These are phyloP conservation scores for Pipistrellus pipistrellus DNA, from an alignment of 2,797 vertebrate genomes.

Conservation along the genomic window DNA sequence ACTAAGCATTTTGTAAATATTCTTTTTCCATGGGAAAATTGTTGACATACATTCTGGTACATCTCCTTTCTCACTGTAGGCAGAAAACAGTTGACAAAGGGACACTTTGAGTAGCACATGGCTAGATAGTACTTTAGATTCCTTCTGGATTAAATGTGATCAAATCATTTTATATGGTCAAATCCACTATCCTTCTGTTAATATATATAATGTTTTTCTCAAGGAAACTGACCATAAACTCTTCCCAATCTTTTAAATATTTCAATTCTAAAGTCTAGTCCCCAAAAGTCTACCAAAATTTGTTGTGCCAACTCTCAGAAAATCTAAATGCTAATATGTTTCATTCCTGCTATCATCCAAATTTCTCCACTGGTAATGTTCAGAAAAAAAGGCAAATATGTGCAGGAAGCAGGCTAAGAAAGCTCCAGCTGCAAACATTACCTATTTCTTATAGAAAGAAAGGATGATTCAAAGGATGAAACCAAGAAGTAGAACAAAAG, in stretches of 20 bases:
- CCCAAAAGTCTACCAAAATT: slow-evolving; percentile 1
- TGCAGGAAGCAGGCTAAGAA: not conserved
- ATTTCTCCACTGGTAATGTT: slow-evolving; percentile 11
- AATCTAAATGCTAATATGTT: not conserved
- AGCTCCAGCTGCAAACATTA: not conserved
- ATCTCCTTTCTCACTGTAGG: not conserved
- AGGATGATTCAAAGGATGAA: not conserved
- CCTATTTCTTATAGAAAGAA: not conserved
- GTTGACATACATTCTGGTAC: not conserved
- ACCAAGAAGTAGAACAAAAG: not conserved
- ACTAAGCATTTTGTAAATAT: not conserved
- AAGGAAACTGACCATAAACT: not conserved
- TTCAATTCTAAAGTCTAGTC: not conserved
- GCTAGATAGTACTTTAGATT: not conserved
- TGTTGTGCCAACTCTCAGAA: slow-evolving; percentile 6
- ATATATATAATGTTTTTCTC: not conserved
- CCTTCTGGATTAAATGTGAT: not conserved
- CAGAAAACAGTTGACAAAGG: not conserved
- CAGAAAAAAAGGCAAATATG: not conserved
- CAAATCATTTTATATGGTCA: not conserved
- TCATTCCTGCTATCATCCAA: not conserved
- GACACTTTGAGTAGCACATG: not conserved
- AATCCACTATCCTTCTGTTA: not conserved
- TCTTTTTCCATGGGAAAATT: not conserved
- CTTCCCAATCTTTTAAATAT: not conserved